Conservation (phyloP, 2,797 vertebrate species). For the Neomorphus geoffroyi region DNA sequence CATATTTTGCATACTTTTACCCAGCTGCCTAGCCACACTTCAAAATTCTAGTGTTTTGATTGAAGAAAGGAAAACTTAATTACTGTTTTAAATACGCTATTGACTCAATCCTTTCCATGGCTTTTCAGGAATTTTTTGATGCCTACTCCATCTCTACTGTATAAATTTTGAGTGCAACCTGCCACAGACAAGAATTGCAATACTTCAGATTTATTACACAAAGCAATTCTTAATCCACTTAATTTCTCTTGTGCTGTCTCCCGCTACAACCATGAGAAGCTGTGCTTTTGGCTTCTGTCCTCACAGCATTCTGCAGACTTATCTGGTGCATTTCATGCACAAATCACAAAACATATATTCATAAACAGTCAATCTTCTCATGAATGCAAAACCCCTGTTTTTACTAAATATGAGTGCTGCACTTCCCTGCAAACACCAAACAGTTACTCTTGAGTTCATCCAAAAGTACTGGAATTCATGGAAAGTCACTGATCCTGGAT, state of each 20-base stretch:
- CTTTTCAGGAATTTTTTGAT: neutral
- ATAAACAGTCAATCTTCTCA: neutral
- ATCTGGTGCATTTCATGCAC: neutral
- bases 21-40: slow-evolving; percentile 51
- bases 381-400: neutral
- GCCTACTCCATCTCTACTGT: neutral
- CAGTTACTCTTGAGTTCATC: neutral
- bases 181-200: neutral
- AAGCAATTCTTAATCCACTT: neutral
- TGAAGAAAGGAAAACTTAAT: neutral
- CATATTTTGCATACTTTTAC: slow-evolving; percentile 51
- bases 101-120: neutral
- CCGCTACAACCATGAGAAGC: neutral
- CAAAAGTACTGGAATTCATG: neutral
- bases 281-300: neutral
- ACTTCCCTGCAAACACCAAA: neutral
- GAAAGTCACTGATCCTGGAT: neutral
- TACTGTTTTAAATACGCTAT: neutral
- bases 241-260: neutral
- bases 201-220: neutral
- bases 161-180: neutral
- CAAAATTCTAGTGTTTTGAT: slow-evolving; percentile 58
- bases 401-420: neutral
- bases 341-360: neutral
- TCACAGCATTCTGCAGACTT: neutral